Evolutionary conservation across 2,797 vertebrate species (phyloP), one percentile per base, ranked within the genome.

Genomic region (Rhinophrynus dorsalis): DNA sequence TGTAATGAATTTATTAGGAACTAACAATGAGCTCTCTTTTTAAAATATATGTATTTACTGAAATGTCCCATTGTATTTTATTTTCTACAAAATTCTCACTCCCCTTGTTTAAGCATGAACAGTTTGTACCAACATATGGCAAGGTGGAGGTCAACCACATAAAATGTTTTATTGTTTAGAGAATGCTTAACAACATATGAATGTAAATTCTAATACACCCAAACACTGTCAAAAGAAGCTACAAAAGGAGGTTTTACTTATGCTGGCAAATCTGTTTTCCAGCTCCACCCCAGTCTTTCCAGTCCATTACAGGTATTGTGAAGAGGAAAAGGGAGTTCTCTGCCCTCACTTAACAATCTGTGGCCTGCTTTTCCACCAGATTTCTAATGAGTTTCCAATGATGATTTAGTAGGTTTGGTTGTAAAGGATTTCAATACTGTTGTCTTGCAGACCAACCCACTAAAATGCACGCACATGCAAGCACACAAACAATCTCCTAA

Each of bases 141-240:
- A 88, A 92, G 94, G 93, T 92, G 86, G 89, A 89, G 94, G 93
- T 97, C 94, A 95, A 91, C 93, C 82, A 86, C 89, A 96, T 95
- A 94, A 94, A 95, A 90, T 89, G 83, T 94, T 91, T 88, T 91
- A 83, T 84, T 86, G 79, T 67, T 0, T 80, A 32, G 17, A 86
- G 93, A 93, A 94, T 93, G 83, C 90, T 94, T 95, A 96, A 96
- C 93, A 93, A 92, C 89, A 86, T 75, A 85, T 90, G 91, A 94
- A 96, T 93, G 90, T 83, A 92, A 87, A 88, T 85, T 88, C 80
- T 84, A 87, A 84, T 84, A 89, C 88, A 87, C 86, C 83, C 79
- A 88, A 86, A 89, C 87, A 91, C 79, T 85, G 83, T 88, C 78
- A 82, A 82, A 84, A 83, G 84, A 75, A 61, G 18, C 75, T 52